Conservation (phyloP, 2,113 vertebrate species). For the Uropsilus gracilis region DNA sequence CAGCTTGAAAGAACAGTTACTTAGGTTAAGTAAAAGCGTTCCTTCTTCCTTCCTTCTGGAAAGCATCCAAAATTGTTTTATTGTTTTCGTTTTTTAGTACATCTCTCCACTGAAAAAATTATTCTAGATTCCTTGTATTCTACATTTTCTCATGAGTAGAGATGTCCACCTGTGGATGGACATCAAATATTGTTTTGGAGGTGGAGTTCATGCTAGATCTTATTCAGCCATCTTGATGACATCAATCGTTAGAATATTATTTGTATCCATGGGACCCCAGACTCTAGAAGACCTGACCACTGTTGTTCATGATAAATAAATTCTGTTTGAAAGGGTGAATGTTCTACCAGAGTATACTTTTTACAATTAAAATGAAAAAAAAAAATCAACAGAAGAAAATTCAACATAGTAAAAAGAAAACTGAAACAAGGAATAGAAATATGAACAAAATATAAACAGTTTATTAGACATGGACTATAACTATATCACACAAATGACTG, state of each 20-base stretch:
- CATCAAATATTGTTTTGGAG: background rate
- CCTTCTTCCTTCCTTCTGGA: too few relatives aligned
- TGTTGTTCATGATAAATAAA: background rate
- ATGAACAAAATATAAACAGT: background rate
- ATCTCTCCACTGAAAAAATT: too few relatives aligned
- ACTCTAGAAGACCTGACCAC: background rate
- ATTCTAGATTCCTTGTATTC: too few relatives aligned
- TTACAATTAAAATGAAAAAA: background rate
- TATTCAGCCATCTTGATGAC: background rate
- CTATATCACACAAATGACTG: background rate
- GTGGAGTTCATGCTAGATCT: background rate
- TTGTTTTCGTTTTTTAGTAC: too few relatives aligned
- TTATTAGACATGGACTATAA: background rate
- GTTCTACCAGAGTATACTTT: background rate
- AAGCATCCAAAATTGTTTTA: background rate
- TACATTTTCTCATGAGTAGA: too few relatives aligned
- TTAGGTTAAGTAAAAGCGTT: background rate
- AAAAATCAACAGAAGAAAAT: constrained; percentile 8
- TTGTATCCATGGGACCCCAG: background rate
- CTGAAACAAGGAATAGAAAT: background rate
- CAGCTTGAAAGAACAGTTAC: background rate
- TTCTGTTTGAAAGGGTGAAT: background rate
- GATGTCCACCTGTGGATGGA: background rate
- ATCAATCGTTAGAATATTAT: background rate
- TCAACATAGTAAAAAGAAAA: background rate